Conservation (phyloP, 2,113 vertebrate genomes). For the Thomomys bottae region DNA sequence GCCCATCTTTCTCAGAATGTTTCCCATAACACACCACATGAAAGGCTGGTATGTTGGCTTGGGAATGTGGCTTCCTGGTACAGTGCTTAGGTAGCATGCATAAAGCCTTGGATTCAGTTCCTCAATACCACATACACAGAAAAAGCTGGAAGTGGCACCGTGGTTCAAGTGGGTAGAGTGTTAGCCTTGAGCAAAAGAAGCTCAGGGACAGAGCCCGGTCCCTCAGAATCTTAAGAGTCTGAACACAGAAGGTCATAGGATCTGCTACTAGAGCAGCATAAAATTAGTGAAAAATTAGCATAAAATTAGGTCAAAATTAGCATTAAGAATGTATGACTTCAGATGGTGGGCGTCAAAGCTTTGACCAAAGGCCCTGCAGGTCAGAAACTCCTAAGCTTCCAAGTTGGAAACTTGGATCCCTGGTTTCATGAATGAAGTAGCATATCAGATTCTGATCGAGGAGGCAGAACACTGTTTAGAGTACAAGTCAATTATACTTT, state of each 20-base stretch:
- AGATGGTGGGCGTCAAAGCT: not conserved
- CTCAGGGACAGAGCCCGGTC: no score
- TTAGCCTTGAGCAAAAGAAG: no score
- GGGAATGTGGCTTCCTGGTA: no score
- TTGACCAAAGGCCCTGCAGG: not conserved
- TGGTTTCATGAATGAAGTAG: not conserved
- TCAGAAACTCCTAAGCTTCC: not conserved
- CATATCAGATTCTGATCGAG: not conserved
- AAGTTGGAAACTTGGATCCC: not conserved
- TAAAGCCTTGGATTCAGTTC: no score
- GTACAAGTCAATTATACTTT: conserved; percentile 70
- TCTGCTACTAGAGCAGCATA: not conserved
- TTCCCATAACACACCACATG: not conserved
- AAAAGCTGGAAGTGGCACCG: no score
- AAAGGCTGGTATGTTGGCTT: not conserved
- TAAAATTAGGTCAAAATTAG: not conserved
- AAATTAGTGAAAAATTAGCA: not conserved
- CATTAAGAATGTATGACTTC: not conserved
- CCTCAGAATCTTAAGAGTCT: no score
- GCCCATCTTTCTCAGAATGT: not conserved
- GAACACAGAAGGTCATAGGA: no score
- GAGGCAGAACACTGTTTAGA: conserved; percentile 31
- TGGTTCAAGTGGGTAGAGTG: no score
- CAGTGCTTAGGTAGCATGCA: no score
- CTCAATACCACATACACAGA: no score